Evolutionary conservation across 2,797 vertebrate genomes (phyloP).

Genomic region (Lemur catta): DNA sequence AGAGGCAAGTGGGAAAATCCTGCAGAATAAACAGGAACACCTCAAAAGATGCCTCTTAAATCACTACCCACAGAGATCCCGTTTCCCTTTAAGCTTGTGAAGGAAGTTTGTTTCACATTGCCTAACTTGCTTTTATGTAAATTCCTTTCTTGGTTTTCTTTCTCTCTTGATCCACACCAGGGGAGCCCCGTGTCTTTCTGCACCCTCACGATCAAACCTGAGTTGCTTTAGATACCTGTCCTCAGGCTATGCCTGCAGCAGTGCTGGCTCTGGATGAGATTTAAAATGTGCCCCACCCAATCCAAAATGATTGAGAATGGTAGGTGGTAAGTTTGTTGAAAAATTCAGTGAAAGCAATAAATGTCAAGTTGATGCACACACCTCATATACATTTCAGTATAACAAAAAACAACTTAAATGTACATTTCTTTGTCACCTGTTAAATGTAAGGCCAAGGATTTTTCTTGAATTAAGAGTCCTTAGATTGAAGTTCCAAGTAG

Average conservation of each 20-base stretch:
- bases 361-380: neutral
- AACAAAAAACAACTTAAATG: neutral
- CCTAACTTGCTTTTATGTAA: constrained; percentile 53
- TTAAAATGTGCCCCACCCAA: neutral
- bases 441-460: neutral
- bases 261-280: neutral
- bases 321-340: neutral
- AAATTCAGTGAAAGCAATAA: constrained; percentile 14
- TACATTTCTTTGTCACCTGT: neutral
- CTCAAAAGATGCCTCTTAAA: constrained; percentile 67
- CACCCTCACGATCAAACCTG: neutral
- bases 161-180: constrained; percentile 45
- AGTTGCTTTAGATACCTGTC: constrained; percentile 46
- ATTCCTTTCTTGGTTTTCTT: constrained; percentile 56
- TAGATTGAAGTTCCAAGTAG: neutral
- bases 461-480: neutral
- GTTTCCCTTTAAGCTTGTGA: constrained; percentile 6
- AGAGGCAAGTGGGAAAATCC: constrained; percentile 62
- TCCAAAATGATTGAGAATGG: constrained; percentile 19
- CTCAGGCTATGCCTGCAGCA: constrained; percentile 46
- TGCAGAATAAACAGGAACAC: constrained; percentile 50
- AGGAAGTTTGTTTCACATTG: constrained; percentile 31
- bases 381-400: neutral
- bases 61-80: neutral
- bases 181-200: constrained; percentile 3